Evolutionary conservation across 1,140 invertebrate species (phyloP), one percentile per base, ranked within the genome.

Genomic region (Lucilia cuprina): DNA sequence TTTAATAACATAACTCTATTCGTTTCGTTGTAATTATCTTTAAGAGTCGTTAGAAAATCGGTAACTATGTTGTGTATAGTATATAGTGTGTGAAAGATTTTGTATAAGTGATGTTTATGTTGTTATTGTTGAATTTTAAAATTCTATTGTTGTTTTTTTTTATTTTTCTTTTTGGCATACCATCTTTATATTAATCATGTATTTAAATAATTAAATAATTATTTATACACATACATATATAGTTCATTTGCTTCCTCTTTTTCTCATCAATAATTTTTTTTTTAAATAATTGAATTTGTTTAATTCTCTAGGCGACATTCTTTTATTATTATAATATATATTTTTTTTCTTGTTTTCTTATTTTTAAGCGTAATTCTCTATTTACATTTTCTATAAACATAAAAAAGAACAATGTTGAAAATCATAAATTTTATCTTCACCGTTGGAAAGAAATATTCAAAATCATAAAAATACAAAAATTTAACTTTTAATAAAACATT

Each of bases 191-290:
- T 30, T 30, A 30, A 30, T 30, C 25, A 74, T 83, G 13, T 65
- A 83, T 41, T 70, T 30, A 34, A 83, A 30, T 82, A 17, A n/a
- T 82, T 30, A 30, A n/a, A 30, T 30, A 30, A 19, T 17, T 34
- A 25, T 65, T 34, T 82, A 70, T 82, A 70, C 47, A 82, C 34
- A 82, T 82, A 82, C 34, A 82, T 82, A 82, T 82, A 82, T 82
- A 70, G 77, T 82, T 65, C 60, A 41, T 82, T 60, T 82, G 82
- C 60, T 60, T 82, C 19, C 19, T 78, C 14, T 78, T 78, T 41
- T 3, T 30, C n/a, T n/a, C n/a, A n/a, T n/a, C 25, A 30, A 2
- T 30, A 35, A 77, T 80, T 21, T 80, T 49, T 80, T 80, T 0
- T n/a, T 49, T 80, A 41, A 5, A 41, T 77, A 41, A 41, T 41